Evolutionary conservation across 2,113 vertebrate species (phyloP).

Genomic region (Emydura subglobosa): DNA sequence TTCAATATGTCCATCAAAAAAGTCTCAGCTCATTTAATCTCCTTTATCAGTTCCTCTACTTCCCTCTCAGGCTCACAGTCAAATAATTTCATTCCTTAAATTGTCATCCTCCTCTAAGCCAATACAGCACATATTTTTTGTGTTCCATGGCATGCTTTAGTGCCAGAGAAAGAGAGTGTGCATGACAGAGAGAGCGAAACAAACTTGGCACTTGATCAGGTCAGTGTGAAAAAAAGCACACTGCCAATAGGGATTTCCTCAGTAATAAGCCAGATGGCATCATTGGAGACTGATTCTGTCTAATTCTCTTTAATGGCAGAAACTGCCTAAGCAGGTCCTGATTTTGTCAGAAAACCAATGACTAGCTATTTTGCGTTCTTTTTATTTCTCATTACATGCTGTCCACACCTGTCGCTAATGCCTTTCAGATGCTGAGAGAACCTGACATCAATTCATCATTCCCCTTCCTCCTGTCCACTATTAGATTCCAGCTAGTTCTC

Average conservation of each 20-base stretch:
- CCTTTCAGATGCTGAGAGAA: conserved; percentile 3
- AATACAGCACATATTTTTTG: conserved; percentile 19
- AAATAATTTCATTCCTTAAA: conserved; percentile 51
- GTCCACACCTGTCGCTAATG: conserved; percentile 61
- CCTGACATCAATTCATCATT: background rate
- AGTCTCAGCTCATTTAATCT: conserved; percentile 57
- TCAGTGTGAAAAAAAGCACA: conserved; percentile 39
- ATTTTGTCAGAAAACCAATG: conserved; percentile 59
- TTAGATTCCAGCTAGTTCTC: background rate
- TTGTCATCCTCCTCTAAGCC: conserved; percentile 53
- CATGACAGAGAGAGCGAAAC: conserved; percentile 51
- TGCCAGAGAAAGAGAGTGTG: conserved; percentile 14
- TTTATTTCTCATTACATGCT: conserved; percentile 40
- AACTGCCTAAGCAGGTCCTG: conserved; percentile 55
- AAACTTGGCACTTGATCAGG: conserved; percentile 67
- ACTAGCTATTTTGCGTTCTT: conserved; percentile 70
- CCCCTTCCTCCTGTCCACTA: background rate
- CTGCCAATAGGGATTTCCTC: conserved; percentile 75
- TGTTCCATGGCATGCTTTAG: background rate
- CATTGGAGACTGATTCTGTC: conserved; percentile 67
- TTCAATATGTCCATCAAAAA: conserved; percentile 64
- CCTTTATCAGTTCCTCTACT: conserved; percentile 27
- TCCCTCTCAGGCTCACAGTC: conserved; percentile 35
- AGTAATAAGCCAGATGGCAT: conserved; percentile 77
- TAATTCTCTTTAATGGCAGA: conserved; percentile 65